These are phyloP conservation scores for Eurypyga helias DNA, from an alignment of 2,113 vertebrate species.

Conservation along the genomic window DNA sequence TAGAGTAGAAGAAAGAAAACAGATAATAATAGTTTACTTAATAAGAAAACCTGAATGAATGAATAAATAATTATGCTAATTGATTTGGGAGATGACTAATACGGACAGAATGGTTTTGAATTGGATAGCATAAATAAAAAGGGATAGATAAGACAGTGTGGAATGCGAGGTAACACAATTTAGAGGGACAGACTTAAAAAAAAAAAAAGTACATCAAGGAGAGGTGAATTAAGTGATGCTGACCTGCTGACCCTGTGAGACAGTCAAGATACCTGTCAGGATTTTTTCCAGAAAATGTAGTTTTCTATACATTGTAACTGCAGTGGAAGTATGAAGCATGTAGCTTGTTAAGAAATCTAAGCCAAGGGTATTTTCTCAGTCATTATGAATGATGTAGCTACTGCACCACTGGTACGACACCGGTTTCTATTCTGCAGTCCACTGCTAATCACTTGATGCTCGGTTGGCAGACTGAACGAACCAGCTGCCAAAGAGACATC, in stretches of 20 bases:
- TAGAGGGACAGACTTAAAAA: background rate
- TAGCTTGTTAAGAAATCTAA: background rate
- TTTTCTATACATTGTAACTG: background rate
- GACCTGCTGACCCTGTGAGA: background rate
- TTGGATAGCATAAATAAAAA: background rate
- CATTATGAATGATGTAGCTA: background rate
- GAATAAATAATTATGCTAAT: background rate
- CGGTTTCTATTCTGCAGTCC: background rate
- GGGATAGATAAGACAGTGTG: background rate
- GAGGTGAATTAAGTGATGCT: background rate
- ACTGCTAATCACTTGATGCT: background rate
- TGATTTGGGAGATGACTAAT: background rate
- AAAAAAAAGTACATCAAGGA: background rate
- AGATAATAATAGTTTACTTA: background rate
- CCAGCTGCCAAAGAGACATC: constrained; percentile 18
- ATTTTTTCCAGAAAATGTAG: background rate
- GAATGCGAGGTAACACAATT: background rate
- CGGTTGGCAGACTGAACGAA: background rate
- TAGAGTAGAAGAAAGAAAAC: background rate
- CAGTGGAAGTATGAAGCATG: background rate
- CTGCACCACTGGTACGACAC: background rate
- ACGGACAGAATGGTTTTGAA: background rate
- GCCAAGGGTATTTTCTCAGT: background rate
- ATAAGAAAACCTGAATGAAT: background rate
- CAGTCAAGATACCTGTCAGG: background rate